Percentiles rank a stretch among this genome's conserved stretches.
These are phyloP conservation scores for Myotis planiceps DNA, from an alignment of 2,797 vertebrate species.

Conservation along the genomic window DNA sequence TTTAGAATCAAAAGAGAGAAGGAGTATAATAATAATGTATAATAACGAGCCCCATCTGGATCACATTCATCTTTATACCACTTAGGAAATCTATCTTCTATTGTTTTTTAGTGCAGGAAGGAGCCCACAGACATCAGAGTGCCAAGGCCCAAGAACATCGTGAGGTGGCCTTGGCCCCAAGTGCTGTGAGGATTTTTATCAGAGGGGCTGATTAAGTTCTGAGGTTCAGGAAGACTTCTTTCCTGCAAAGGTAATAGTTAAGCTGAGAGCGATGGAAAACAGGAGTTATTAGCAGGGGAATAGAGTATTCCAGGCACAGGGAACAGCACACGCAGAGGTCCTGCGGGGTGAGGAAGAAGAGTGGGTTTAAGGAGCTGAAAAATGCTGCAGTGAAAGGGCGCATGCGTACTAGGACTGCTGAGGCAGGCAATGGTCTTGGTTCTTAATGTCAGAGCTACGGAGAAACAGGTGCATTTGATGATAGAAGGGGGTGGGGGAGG, in stretches of 20 bases:
- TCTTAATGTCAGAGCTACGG: background rate
- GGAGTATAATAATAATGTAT: background rate
- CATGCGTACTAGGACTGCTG: fast-evolving
- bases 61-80: background rate
- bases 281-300: background rate
- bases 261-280: background rate
- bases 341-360: background rate
- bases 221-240: background rate
- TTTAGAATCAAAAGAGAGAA: background rate
- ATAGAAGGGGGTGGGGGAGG: background rate
- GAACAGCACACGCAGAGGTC: background rate
- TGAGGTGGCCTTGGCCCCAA: background rate
- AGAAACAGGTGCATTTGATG: background rate
- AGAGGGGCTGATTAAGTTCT: background rate
- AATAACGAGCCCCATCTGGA: background rate
- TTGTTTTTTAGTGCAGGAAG: background rate
- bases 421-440: background rate
- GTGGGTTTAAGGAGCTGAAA: background rate
- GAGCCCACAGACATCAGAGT: background rate
- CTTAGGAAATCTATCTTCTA: background rate
- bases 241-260: background rate
- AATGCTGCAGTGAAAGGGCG: background rate
- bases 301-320: background rate
- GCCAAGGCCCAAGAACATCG: fast-evolving
- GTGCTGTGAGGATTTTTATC: background rate